Evolutionary conservation across 2,888 invertebrate genomes (phyloP), one percentile per base, ranked within the genome.

Genomic region (Pimpla rufipes): DNA sequence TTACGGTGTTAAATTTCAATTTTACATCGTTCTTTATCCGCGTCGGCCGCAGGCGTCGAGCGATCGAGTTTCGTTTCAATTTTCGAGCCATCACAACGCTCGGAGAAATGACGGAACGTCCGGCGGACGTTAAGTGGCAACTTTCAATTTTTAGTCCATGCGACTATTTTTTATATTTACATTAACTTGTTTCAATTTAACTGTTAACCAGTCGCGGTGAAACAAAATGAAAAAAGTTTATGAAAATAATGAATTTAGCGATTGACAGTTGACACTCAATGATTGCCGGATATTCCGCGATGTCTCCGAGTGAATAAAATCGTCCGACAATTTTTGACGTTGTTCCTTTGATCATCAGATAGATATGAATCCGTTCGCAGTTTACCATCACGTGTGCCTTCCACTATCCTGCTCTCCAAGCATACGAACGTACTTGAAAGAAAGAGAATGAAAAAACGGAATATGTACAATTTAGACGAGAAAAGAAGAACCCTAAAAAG

Each of bases 321-420:
- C 77, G 79, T 18, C 29, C 52, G 42, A 10, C 16, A 57, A 42
- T 10, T 71, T n/a, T 71, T 18, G 37, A 37, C 37, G 16, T 23
- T 3, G 42, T 57, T 57, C 7, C n/a, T 45, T 45, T 42, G 23
- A 8, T 77, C 67, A 81, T 70, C 70, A 78, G 57, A 81, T 47
- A 37, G 55, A 57, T 66, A 66, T 62, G 45, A 78, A 79, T 84
- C 71, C 75, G 81, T 81, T 85, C 77, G 80, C 73, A 80, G 68
- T 80, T 83, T 80, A 80, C 76, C 83, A 77, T 77, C 85, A 84
- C 77, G 84, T 79, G 85, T 85, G 85, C 85, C 85, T 85, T 85
- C 85, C 88, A 87, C 90, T 90, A 88, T 89, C 88, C 89, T 86
- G 88, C 87, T 87, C 87, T 84, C 86, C 86, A 83, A 88, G 84